Base-by-base conservation (phyloP, 2,888 invertebrate genomes). In the Ophraella communa region DNA sequence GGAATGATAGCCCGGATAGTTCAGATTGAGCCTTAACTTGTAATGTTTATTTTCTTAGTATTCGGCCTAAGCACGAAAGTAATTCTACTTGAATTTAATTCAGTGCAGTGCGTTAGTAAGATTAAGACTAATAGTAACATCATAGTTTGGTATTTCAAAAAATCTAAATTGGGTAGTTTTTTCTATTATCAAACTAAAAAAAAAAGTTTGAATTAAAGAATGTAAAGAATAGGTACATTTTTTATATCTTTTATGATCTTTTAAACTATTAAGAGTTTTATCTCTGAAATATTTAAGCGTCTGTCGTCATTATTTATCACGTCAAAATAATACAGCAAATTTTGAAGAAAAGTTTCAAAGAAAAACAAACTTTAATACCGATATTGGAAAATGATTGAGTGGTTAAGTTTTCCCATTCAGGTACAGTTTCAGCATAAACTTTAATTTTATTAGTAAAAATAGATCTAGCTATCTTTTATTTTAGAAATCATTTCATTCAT, bases 351-450 rank as follows among this genome's bases (percentile, higher is more conserved):
- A 21, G 21, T 45, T 45, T 45, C 10, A 1, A 45, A 45, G 21
- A 45, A 21, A 45, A 45, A 45, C 21, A 45, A 45, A 45, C 45
- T 21, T 45, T 45, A 8, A 45, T 3, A 45, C 45, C 20, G 10
- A 45, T 45, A 21, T 45, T 45, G 21, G 21, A 45, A 45, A 45
- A 45, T 45, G 21, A 45, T 45, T 21, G 45, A 45, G 45, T 45
- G 45, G 21, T 45, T 21, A 45, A 45, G 21, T 45, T 45, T 45
- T 45, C 10, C 45, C 21, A 21, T 45, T 20, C 21, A 45, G 45
- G 21, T 45, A 45, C 11, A 45, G 21, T 45, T 45, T 45, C 14
- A 39, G 39, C 39, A 39, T 39, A 39, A 39, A 39, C 14, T 39
- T 17, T 17, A 39, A 39, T 39, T 39, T 39, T 39, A 39, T 39